These are phyloP conservation scores for Turritopsis rubra DNA, from an alignment of 30 jellyfish, hydroid and myxozoan genomes.

Conservation along the genomic window DNA sequence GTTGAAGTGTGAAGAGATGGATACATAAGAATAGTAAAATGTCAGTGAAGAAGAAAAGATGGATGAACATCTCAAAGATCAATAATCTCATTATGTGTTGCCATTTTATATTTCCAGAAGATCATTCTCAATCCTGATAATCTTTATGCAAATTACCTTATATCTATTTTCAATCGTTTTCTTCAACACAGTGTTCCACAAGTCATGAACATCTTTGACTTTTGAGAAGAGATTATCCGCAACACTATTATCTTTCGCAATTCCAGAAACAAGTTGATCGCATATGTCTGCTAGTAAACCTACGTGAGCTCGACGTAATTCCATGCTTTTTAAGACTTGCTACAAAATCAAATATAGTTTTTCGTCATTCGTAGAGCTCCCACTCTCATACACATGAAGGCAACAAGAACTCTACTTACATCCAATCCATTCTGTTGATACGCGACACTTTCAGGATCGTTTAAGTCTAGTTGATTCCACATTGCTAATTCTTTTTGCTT, in stretches of 20 bases:
- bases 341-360: background rate
- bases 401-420: constrained; percentile 29
- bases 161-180: constrained; percentile 62
- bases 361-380: background rate
- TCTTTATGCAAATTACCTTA: constrained; percentile 60
- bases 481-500: constrained; percentile 51
- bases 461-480: constrained; percentile 74
- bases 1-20: background rate
- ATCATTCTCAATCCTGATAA: too few relatives aligned
- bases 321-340: constrained; percentile 74
- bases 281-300: constrained; percentile 40
- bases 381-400: background rate
- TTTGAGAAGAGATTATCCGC: constrained; percentile 59
- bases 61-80: background rate
- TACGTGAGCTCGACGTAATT: constrained; percentile 66
- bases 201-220: constrained; percentile 84
- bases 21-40: background rate
- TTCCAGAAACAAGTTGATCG: constrained; percentile 50
- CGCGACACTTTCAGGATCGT: constrained; percentile 78
- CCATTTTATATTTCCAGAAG: too few relatives aligned
- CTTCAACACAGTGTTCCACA: constrained; percentile 78
- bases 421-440: constrained; percentile 31
- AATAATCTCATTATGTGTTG: too few relatives aligned
- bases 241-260: constrained; percentile 51
- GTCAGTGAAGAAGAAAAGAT: background rate